Base-by-base conservation (phyloP, 2,888 invertebrate species). In the Euzophera pinguis region DNA sequence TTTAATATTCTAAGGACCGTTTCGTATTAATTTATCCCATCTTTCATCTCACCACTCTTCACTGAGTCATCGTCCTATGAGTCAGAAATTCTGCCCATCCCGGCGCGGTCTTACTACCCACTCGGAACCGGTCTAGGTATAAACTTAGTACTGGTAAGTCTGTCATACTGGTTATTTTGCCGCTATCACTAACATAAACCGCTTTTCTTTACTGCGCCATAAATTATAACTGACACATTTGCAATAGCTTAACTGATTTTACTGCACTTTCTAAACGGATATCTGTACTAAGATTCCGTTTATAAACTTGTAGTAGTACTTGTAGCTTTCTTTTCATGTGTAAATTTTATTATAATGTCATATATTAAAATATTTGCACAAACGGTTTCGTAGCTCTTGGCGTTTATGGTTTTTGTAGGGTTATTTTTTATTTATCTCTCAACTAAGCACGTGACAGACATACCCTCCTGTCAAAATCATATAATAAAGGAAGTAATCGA, bases 41-140 rank as follows among this genome's bases (percentile, higher is more conserved):
- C 62, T 68, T 65, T 68, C 56, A 63, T 56, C 53, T 61, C 53
- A 65, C 35, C 63, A 65, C 69, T 86, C 53, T 66, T 35, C 63
- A 65, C 69, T 86, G 84, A 83, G 75, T 84, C 84, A 86, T 73
- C 69, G 71, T 63, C 64, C 70, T 68, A 64, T 79, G 79, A 78
- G 60, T 78, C 81, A 84, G 77, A 73, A 73, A 75, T 74, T 39
- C 75, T 74, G 71, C 71, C 68, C 69, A 73, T 69, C 67, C 62
- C 62, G 64, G 60, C 63, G 49, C 52, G 27, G 37, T 53, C 48
- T 45, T 52, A 48, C 59, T 56, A 52, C 62, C 66, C 60, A 64
- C 64, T 55, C 61, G 48, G 49, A 64, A 67, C 66, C 66, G 62
- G 66, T 67, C 61, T 52, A 45, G 45, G 53, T 53, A 49, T 51